A percentile compares a stretch with the other conserved stretches of the same genome.
These are phyloP conservation scores for Tachysurus vachellii DNA, from an alignment of 2,113 vertebrate genomes.

Conservation along the genomic window DNA sequence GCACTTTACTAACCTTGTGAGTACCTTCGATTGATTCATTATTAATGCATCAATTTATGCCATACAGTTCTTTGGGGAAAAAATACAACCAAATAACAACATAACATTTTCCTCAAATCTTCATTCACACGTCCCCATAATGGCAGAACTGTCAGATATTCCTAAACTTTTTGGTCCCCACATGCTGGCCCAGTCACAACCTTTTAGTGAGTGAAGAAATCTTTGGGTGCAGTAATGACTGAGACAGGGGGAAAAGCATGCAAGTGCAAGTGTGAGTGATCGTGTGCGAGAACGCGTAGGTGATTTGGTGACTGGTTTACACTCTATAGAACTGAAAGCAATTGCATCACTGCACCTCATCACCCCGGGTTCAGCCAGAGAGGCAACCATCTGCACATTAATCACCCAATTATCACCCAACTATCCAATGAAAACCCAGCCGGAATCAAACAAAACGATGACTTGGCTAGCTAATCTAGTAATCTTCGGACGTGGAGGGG, in stretches of 20 bases:
- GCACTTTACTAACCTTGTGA: neutral
- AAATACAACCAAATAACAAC: neutral
- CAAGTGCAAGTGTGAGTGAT: neutral
- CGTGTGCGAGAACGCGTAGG: neutral
- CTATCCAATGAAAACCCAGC: slow-evolving; percentile 48
- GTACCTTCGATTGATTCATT: neutral
- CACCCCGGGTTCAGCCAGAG: slow-evolving; percentile 37
- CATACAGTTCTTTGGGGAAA: no score
- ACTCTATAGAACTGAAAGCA: slow-evolving; percentile 27
- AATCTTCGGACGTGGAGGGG: slow-evolving; percentile 47
- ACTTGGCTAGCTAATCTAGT: slow-evolving; percentile 56
- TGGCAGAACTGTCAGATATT: neutral
- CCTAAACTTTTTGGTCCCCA: neutral
- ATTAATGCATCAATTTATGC: neutral
- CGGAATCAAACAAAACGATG: slow-evolving; percentile 45
- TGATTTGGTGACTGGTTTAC: slow-evolving; percentile 31
- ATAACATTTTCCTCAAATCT: neutral
- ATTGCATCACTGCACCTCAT: slow-evolving; percentile 27
- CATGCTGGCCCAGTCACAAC: neutral
- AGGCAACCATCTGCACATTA: slow-evolving; percentile 56
- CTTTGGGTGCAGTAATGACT: slow-evolving; percentile 12
- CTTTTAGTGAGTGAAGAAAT: slow-evolving; percentile 14
- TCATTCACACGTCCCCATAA: neutral
- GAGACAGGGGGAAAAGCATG: neutral
- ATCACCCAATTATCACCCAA: slow-evolving; percentile 57